Conservation (phyloP, 2,888 invertebrate species). For the Epirrhoe tristata region DNA sequence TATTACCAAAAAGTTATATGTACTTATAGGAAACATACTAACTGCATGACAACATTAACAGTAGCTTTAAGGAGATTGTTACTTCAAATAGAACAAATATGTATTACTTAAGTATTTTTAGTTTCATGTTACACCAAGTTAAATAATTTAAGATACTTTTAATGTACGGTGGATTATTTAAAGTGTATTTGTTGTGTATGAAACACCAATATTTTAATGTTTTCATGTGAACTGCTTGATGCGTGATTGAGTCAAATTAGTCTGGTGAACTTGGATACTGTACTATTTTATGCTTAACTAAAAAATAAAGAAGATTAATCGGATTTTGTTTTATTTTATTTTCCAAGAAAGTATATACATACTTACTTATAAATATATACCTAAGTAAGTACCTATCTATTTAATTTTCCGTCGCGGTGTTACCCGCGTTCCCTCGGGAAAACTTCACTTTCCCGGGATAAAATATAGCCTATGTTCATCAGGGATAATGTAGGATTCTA, state of each 20-base stretch:
- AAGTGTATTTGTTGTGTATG: constrained; percentile 53
- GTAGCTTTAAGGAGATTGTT: constrained; percentile 65
- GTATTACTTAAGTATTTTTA: constrained; percentile 63
- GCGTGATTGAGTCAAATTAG: constrained; percentile 72
- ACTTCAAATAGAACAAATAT: constrained; percentile 70
- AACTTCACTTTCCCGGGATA: too few species aligned
- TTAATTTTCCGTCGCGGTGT: too few species aligned
- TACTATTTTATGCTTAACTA: constrained; percentile 85
- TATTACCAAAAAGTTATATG: constrained; percentile 67
- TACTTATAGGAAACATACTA: constrained; percentile 68
- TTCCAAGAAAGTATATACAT: too few species aligned
- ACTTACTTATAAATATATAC: too few species aligned
- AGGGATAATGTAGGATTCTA: too few species aligned
- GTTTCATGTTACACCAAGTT: constrained; percentile 52
- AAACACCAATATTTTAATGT: constrained; percentile 60
- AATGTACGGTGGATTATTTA: constrained; percentile 54
- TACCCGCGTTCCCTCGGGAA: too few species aligned
- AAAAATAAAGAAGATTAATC: constrained; percentile 83
- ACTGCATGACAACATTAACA: constrained; percentile 72
- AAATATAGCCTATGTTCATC: too few species aligned
- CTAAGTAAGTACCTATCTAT: too few species aligned
- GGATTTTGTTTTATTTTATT: constrained; percentile 40
- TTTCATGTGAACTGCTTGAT: constrained; percentile 61
- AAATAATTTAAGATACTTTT: constrained; percentile 41
- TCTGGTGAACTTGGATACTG: constrained; percentile 80